These are phyloP conservation scores for Rhabdophis nuchalis DNA, from an alignment of 2,797 vertebrate species.

Conservation along the genomic window DNA sequence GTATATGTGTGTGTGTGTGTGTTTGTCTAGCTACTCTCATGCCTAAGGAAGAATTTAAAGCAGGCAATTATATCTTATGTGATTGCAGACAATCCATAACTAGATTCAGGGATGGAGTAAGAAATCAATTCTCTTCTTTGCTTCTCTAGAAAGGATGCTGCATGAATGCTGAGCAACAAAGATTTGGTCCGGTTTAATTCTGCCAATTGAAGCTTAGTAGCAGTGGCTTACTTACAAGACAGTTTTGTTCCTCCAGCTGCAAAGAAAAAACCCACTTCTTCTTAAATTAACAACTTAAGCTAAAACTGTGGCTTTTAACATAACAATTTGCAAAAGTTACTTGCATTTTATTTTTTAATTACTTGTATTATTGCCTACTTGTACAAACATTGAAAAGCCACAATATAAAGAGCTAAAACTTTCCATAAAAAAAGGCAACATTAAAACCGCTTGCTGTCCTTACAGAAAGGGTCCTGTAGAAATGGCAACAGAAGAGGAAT, in stretches of 20 bases:
- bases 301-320: not conserved
- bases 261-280: not conserved
- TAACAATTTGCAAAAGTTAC: not conserved
- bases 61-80: constrained; percentile 10
- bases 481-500: not conserved
- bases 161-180: not conserved
- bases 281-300: not conserved
- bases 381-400: not conserved
- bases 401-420: not conserved
- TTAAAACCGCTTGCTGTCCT: not conserved
- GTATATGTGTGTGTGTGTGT: not conserved
- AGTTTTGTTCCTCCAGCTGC: not conserved
- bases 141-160: not conserved
- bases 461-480: not conserved
- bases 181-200: not conserved
- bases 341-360: not conserved
- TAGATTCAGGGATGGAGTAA: not conserved
- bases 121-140: constrained; percentile 10
- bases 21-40: not conserved
- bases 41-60: constrained; percentile 15
- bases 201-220: not conserved
- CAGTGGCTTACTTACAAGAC: not conserved
- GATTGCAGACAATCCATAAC: constrained; percentile 4
- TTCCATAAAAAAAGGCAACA: not conserved
- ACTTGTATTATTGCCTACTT: not conserved